Percentiles rank a stretch among this genome's conserved stretches.
phyloP scores from a whole-genome alignment of 2,113 vertebrate species.

The Gymnarchus niloticus region DNA sequence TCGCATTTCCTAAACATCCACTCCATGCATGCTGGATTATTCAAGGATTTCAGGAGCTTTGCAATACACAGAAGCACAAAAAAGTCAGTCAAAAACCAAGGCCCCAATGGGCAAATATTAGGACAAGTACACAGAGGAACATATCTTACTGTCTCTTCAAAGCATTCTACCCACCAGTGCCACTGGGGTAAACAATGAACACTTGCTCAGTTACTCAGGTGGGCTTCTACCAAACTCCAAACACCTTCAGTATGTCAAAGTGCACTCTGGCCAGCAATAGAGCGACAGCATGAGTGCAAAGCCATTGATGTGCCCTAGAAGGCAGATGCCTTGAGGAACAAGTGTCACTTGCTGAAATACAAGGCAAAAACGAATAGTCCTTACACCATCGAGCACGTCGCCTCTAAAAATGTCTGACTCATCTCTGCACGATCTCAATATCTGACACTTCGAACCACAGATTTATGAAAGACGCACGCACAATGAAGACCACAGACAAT shows the following conservation, averaged over 20 bases:
- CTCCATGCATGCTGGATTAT: constrained; percentile 44
- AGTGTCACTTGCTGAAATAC: not conserved
- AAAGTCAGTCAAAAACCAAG: constrained; percentile 40
- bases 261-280: not conserved
- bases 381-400: not conserved
- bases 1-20: constrained; percentile 49
- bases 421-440: not conserved
- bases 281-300: not conserved
- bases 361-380: not conserved
- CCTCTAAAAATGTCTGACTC: not conserved
- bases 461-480: not conserved
- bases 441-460: not conserved
- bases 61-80: constrained; percentile 54
- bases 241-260: not conserved
- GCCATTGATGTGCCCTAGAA: not conserved
- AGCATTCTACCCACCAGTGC: constrained; percentile 45
- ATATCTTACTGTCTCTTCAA: constrained; percentile 66
- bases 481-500: not conserved
- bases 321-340: not conserved
- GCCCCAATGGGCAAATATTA: constrained; percentile 50
- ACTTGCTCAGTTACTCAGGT: constrained; percentile 25
- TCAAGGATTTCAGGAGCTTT: constrained; percentile 48
- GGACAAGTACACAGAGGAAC: constrained; percentile 58
- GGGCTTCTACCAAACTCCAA: no score
- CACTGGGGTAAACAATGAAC: constrained; percentile 44